Percentiles rank a stretch among this genome's conserved stretches.
phyloP scores from a whole-genome alignment of 2,888 invertebrate genomes.

The Andrena dorsata region DNA sequence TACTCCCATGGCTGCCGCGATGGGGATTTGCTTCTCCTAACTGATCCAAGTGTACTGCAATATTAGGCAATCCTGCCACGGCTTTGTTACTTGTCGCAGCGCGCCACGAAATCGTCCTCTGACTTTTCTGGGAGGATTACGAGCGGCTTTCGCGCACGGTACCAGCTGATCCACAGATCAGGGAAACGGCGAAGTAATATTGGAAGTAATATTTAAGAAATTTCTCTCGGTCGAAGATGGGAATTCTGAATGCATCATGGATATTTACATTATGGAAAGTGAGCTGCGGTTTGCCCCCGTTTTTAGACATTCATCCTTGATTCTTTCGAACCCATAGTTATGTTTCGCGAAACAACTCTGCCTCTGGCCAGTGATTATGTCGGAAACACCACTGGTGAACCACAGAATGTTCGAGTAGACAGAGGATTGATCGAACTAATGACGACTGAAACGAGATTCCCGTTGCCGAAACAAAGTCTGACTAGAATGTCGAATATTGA shows the following conservation, averaged over 20 bases:
- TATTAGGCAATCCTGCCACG: not conserved
- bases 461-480: not conserved
- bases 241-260: no score
- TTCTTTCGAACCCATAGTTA: not conserved
- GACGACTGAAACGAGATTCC: not conserved
- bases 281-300: no score
- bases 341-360: not conserved
- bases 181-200: not conserved
- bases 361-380: not conserved
- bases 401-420: not conserved
- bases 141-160: not conserved
- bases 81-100: not conserved
- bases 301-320: no score
- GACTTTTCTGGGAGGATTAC: conserved; percentile 5
- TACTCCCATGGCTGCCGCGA: conserved; percentile 13
- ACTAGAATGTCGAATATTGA: not conserved
- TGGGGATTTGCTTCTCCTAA: conserved; percentile 24
- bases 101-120: not conserved
- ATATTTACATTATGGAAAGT: no score
- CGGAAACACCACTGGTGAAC: not conserved
- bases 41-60: conserved; percentile 31
- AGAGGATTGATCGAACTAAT: not conserved
- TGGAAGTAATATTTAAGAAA: not conserved
- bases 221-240: no score
- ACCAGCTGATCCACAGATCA: not conserved